Percentiles rank a stretch among this genome's conserved stretches.
These are phyloP conservation scores for Aeoliscus strigatus DNA, from an alignment of 2,797 vertebrate genomes.

Conservation along the genomic window DNA sequence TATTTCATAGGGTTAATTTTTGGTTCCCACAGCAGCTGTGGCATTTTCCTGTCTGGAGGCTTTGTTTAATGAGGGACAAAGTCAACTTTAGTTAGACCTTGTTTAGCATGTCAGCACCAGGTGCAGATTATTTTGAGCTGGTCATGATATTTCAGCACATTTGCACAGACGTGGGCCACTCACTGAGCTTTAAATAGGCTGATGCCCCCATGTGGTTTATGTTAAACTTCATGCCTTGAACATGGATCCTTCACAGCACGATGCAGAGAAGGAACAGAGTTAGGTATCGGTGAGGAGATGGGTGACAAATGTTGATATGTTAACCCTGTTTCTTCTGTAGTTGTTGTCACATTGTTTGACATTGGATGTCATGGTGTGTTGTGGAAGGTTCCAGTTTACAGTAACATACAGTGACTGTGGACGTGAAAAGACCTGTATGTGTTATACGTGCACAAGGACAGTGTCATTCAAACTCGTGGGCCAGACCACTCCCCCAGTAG, in stretches of 20 bases:
- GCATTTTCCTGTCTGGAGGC: slow-evolving; percentile 32
- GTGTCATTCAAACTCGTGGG: slow-evolving; percentile 10
- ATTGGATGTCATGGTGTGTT: too few relatives aligned
- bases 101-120: slow-evolving; percentile 68
- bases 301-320: not conserved
- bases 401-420: not conserved
- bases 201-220: slow-evolving; percentile 61
- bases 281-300: slow-evolving; percentile 1
- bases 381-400: too few relatives aligned
- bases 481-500: slow-evolving; percentile 41
- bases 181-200: slow-evolving; percentile 75
- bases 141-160: slow-evolving; percentile 74
- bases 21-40: slow-evolving; percentile 21
- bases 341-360: not conserved
- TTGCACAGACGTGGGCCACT: slow-evolving; percentile 62
- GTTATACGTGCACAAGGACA: not conserved
- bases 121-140: slow-evolving; percentile 76
- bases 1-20: slow-evolving; percentile 18
- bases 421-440: not conserved
- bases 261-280: slow-evolving; percentile 7
- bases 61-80: slow-evolving; percentile 69
- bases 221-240: slow-evolving; percentile 55
- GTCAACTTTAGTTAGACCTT: slow-evolving; percentile 55
- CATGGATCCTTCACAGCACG: slow-evolving; percentile 27
- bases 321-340: slow-evolving; percentile 1